Evolutionary conservation across 2,797 vertebrate genomes (phyloP).

Genomic region (Novumbra hubbsi): DNA sequence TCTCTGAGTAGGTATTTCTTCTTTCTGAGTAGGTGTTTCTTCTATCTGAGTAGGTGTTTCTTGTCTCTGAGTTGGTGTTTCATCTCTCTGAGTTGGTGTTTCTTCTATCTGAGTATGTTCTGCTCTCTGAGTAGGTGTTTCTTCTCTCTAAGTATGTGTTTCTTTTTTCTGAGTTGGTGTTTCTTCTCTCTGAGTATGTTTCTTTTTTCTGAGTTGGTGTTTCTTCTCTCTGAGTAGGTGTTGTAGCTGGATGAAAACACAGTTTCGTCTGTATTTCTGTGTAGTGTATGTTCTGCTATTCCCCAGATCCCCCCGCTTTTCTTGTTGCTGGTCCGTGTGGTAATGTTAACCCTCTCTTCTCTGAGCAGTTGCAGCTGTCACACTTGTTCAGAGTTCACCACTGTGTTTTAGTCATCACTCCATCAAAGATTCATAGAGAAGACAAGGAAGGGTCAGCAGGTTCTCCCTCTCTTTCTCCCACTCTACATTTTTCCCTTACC

Average conservation of each 20-base stretch:
- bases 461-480: conserved; percentile 79
- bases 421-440: conserved; percentile 92
- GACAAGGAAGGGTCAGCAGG: conserved; percentile 61
- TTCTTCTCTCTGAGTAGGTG: conserved; percentile 7
- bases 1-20: conserved; percentile 10
- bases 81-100: conserved; percentile 8
- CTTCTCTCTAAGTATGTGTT: conserved; percentile 8
- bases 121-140: conserved; percentile 12
- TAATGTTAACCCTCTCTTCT: conserved; percentile 65
- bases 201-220: conserved; percentile 20
- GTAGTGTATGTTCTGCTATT: background rate
- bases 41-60: conserved; percentile 10
- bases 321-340: conserved; percentile 56
- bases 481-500: conserved; percentile 79
- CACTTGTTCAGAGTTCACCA: conserved; percentile 80
- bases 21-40: conserved; percentile 9
- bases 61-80: conserved; percentile 10
- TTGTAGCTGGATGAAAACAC: conserved; percentile 5
- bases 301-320: conserved; percentile 18
- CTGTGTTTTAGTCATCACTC: conserved; percentile 82
- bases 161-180: conserved; percentile 7
- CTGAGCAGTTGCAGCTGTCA: conserved; percentile 84
- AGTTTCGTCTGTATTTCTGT: conserved; percentile 10
- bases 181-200: conserved; percentile 5
- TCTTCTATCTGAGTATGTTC: too few relatives aligned